Base-by-base conservation (phyloP, 2,888 invertebrate species). In the Rhagonycha lutea region DNA sequence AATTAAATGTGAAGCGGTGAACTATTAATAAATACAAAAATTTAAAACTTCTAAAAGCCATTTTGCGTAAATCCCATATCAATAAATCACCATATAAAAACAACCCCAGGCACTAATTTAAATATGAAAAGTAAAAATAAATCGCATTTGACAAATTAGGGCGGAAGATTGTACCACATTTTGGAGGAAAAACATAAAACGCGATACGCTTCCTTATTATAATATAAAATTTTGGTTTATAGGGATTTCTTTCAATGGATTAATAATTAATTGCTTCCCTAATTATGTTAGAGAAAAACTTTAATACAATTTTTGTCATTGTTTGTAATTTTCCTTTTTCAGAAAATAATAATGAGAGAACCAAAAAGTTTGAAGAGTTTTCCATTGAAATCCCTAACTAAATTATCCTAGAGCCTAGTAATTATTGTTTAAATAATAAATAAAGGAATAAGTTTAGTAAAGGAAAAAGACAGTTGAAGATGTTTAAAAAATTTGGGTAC, bases 131-230 rank as follows among this genome's bases (percentile, higher is more conserved):
- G 62, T 29, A 65, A 71, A 76, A 77, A 77, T 77, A 77, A 74
- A 77, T 77, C 69, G 77, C 29, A 68, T 76, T 74, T 77, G 77
- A 77, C 77, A 77, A 77, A 77, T 77, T 69, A 62, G 68, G 71
- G 70, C 71, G 77, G 77, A 73, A 77, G 76, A 73, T 71, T 72
- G 47, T 14, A 68, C 29, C 76, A 68, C 68, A 76, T 73, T 76
- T 68, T 65, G 60, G 24, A 26, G 63, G 26, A 69, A 69, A 32
- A 32, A 2, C 32, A 47, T 69, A 18, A 32, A 32, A 14, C n/a
- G 10, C n/a, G 14, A 69, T 60, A 24, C 3, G 24, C 63, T 65
- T 65, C 63, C 63, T n/a, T n/a, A n/a, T n/a, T n/a, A n/a, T n/a
- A n/a, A 65, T 23, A 63, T 12, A 8, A 24, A 63, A n/a, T 63